Conservation (phyloP, 2,797 vertebrate genomes). For the Avahi laniger region DNA sequence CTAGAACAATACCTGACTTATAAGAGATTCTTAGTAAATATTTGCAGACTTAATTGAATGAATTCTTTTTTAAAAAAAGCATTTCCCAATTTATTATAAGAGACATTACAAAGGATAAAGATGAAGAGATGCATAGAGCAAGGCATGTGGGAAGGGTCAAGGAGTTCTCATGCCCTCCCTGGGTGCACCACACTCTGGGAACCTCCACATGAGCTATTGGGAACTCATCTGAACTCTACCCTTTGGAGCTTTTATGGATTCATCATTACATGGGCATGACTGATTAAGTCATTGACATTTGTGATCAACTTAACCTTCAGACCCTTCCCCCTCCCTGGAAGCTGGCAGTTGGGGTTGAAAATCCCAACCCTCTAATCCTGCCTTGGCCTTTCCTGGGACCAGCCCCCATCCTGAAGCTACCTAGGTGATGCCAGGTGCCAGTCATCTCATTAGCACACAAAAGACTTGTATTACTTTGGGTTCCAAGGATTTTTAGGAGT, state of each 20-base stretch:
- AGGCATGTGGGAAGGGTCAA: background rate
- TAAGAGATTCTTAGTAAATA: background rate
- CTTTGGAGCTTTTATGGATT: background rate
- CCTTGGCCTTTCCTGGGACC: background rate
- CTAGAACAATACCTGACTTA: background rate
- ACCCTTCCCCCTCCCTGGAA: background rate
- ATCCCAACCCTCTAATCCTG: background rate
- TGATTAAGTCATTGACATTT: background rate
- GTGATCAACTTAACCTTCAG: background rate
- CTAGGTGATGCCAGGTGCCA: background rate
- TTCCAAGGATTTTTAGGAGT: background rate
- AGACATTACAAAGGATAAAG: background rate
- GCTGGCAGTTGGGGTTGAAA: background rate
- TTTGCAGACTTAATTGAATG: background rate
- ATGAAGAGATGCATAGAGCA: background rate
- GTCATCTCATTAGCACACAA: background rate
- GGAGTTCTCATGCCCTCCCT: background rate
- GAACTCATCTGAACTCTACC: background rate
- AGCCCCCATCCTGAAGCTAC: background rate
- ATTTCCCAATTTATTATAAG: background rate
- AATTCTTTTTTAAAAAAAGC: background rate
- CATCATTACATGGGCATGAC: background rate
- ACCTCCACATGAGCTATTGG: background rate
- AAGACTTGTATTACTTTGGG: background rate
- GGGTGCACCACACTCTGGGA: background rate